Evolutionary conservation across 2,888 invertebrate genomes (phyloP).

Genomic region (Meta bourneti): DNA sequence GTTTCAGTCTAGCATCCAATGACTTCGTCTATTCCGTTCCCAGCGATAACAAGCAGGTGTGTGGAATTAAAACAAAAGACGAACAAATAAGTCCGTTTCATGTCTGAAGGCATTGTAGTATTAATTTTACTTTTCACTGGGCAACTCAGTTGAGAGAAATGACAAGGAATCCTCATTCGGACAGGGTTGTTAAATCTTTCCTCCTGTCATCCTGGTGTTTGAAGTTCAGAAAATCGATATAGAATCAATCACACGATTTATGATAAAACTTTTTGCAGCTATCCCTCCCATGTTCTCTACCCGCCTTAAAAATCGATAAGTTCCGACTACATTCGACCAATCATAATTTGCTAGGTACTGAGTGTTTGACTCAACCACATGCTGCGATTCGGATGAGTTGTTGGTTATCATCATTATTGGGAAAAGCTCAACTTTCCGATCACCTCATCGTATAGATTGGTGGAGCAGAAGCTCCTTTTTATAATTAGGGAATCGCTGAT

Average conservation of each 20-base stretch:
- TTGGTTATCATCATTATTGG: slow-evolving; percentile 65
- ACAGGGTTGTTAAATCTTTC: too few species aligned
- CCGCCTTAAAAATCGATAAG: slow-evolving; percentile 60
- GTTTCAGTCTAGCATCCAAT: not conserved
- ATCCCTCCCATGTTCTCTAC: slow-evolving; percentile 41
- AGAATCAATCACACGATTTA: slow-evolving; percentile 58
- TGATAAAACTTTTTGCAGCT: slow-evolving; percentile 50
- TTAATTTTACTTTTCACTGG: too few species aligned
- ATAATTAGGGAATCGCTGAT: slow-evolving; percentile 42
- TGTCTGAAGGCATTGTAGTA: too few species aligned
- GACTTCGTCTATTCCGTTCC: not conserved
- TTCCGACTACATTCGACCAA: slow-evolving; percentile 46
- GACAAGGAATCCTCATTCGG: too few species aligned
- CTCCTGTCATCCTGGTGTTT: too few species aligned
- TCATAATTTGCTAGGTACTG: slow-evolving; percentile 34
- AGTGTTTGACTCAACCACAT: slow-evolving; percentile 41
- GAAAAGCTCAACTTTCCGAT: slow-evolving; percentile 42
- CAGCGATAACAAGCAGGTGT: too few species aligned
- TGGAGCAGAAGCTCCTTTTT: slow-evolving; percentile 28
- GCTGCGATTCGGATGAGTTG: slow-evolving; percentile 69
- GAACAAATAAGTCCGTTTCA: too few species aligned
- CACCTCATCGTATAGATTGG: slow-evolving; percentile 45
- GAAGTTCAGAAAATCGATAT: slow-evolving; percentile 20
- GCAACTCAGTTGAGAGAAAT: too few species aligned
- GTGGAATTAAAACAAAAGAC: too few species aligned